Evolutionary conservation across 2,113 vertebrate genomes (phyloP).

Genomic region (Physeter macrocephalus): DNA sequence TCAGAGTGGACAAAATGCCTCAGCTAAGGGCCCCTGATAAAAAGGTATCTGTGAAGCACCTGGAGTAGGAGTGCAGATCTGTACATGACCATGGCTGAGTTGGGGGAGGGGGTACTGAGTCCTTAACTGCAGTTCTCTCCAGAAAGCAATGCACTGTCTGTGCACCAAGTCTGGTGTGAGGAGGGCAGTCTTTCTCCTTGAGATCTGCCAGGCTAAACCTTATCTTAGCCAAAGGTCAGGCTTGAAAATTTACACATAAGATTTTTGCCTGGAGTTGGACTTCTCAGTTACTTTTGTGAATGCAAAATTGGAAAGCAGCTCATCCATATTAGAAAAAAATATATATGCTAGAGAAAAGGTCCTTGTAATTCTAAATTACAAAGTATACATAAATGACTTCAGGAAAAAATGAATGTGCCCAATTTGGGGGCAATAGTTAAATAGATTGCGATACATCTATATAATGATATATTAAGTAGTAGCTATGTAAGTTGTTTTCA

Average conservation of each 20-base stretch:
- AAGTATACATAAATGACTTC: neutral
- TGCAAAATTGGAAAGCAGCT: neutral
- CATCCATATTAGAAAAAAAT: neutral
- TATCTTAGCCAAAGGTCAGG: neutral
- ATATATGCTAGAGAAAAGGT: neutral
- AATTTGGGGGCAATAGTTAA: neutral
- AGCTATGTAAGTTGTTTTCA: neutral
- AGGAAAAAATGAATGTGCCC: neutral
- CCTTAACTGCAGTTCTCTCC: neutral
- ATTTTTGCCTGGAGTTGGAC: neutral
- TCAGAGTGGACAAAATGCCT: neutral
- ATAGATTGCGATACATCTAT: neutral
- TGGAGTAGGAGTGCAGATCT: neutral
- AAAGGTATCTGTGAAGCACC: neutral
- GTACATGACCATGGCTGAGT: neutral
- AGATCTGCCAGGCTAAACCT: neutral
- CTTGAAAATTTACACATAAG: neutral
- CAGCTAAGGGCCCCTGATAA: neutral
- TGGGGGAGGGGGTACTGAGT: no score
- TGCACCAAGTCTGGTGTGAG: accelerated
- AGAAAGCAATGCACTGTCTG: accelerated
- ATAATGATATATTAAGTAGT: neutral
- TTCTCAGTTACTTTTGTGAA: neutral
- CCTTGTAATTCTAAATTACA: neutral
- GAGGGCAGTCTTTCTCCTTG: accelerated